Evolutionary conservation across 2,888 invertebrate species (phyloP).

Genomic region (Aleiodes alternator): DNA sequence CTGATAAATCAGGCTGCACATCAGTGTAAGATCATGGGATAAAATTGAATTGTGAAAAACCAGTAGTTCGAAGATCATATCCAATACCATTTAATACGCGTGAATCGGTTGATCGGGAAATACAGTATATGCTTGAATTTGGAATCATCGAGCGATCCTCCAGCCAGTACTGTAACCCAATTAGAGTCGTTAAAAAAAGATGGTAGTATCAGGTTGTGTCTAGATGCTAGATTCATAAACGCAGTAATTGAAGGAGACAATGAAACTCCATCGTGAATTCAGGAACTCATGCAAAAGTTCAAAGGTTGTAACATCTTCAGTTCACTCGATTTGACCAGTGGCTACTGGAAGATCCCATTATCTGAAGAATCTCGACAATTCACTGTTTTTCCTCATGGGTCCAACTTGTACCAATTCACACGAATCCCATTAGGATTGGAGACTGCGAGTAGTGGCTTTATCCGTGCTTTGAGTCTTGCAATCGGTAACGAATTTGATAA

Average conservation of each 20-base stretch:
- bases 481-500: not conserved
- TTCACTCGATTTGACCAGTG: slow-evolving; percentile 53
- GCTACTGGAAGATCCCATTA: slow-evolving; percentile 53
- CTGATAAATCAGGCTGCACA: too few relatives aligned
- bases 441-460: slow-evolving; percentile 60
- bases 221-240: slow-evolving; percentile 65
- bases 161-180: slow-evolving; percentile 61
- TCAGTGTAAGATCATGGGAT: too few relatives aligned
- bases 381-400: slow-evolving; percentile 49
- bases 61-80: slow-evolving; percentile 58
- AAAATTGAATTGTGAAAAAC: slow-evolving; percentile 52
- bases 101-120: slow-evolving; percentile 55
- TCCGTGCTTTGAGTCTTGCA: slow-evolving; percentile 20
- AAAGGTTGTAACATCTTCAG: slow-evolving; percentile 48
- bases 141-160: slow-evolving; percentile 50
- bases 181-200: slow-evolving; percentile 63
- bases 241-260: slow-evolving; percentile 61
- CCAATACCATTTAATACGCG: slow-evolving; percentile 61
- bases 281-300: slow-evolving; percentile 54
- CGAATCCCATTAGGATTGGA: slow-evolving; percentile 63
- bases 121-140: slow-evolving; percentile 57
- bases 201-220: slow-evolving; percentile 61
- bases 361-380: slow-evolving; percentile 44
- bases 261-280: slow-evolving; percentile 56
- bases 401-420: slow-evolving; percentile 54